A percentile compares a stretch with the other conserved stretches of the same genome.
phyloP scores from a whole-genome alignment of 2,797 vertebrate species.

The Gobio occitaniae region DNA sequence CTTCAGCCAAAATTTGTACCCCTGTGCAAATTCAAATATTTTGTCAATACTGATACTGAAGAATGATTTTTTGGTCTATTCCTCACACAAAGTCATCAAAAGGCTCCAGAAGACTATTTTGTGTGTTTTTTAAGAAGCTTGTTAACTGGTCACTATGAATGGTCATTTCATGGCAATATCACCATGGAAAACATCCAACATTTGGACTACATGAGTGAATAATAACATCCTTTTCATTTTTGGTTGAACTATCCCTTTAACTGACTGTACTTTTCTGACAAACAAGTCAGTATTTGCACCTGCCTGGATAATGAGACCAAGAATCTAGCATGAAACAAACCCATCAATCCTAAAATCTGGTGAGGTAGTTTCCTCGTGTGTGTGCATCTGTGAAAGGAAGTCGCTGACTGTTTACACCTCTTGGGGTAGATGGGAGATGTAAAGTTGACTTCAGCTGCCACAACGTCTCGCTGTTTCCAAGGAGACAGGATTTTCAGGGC shows the following conservation, averaged over 20 bases:
- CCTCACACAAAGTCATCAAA: too few relatives aligned
- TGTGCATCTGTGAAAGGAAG: conserved; percentile 24
- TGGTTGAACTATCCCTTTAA: background rate
- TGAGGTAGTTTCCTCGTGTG: conserved; percentile 4
- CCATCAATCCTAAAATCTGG: background rate
- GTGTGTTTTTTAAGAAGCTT: background rate
- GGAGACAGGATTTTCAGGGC: conserved; percentile 73
- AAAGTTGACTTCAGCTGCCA: conserved; percentile 60
- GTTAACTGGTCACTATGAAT: background rate
- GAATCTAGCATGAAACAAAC: background rate
- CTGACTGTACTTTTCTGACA: background rate
- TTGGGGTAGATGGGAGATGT: conserved; percentile 59
- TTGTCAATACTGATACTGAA: background rate
- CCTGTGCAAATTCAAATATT: background rate
- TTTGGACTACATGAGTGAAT: background rate
- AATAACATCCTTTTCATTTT: background rate
- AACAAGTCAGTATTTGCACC: background rate
- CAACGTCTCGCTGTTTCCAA: conserved; percentile 71
- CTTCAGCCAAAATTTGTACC: background rate
- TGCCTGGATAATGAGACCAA: background rate
- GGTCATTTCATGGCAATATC: background rate
- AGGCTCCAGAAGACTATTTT: background rate
- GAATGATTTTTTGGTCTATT: background rate
- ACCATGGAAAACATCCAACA: background rate
- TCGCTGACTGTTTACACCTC: conserved; percentile 50